Evolutionary conservation across 2,888 invertebrate species (phyloP).

Genomic region (Eristalis tenax): DNA sequence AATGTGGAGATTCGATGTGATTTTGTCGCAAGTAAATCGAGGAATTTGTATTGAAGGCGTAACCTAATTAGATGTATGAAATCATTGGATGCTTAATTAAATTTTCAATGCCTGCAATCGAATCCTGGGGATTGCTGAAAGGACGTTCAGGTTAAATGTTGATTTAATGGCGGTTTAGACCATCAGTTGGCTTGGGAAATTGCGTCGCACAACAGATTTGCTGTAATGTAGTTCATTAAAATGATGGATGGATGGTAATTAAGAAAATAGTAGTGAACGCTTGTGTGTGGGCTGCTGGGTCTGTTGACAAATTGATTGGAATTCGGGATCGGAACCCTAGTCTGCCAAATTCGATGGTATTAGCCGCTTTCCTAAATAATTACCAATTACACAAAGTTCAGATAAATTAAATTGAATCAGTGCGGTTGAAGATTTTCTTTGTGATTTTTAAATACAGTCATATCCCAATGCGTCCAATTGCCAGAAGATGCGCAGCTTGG

Average conservation of each 20-base stretch:
- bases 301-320: not conserved
- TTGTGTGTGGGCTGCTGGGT: not conserved
- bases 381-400: too few species aligned
- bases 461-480: too few species aligned
- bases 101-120: conserved; percentile 16
- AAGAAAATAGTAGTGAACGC: not conserved
- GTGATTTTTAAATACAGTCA: too few species aligned
- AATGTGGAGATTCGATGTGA: not conserved
- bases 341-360: too few species aligned
- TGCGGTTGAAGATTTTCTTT: too few species aligned
- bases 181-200: not conserved
- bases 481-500: too few species aligned
- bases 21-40: not conserved
- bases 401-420: too few species aligned
- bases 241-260: not conserved
- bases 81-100: conserved; percentile 20
- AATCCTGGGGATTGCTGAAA: not conserved
- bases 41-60: not conserved
- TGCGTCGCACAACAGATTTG: not conserved
- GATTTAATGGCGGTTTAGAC: not conserved
- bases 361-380: too few species aligned
- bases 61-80: conserved; percentile 1
- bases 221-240: not conserved
- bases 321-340: not conserved
- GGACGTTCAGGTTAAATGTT: not conserved